Conservation (phyloP, 2,113 vertebrate species). For the Neotragus pygmaeus region DNA sequence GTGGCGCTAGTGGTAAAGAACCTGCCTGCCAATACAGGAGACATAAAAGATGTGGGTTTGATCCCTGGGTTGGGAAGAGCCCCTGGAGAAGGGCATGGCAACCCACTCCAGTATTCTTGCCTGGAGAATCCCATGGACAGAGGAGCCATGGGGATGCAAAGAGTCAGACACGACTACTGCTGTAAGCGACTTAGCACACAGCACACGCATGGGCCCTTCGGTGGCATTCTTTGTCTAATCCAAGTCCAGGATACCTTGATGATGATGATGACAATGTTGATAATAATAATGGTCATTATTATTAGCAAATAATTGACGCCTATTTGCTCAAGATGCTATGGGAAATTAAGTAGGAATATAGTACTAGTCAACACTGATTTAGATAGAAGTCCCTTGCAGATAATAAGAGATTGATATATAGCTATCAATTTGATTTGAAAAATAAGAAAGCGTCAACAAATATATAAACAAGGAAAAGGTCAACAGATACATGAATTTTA, state of each 20-base stretch:
- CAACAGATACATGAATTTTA: not conserved
- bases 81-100: not conserved
- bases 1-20: not conserved
- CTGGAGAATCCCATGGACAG: not conserved
- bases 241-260: not conserved
- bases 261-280: not conserved
- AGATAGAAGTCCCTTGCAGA: not conserved
- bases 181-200: not conserved
- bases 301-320: not conserved
- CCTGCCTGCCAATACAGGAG: not conserved
- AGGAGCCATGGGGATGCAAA: not conserved
- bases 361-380: not conserved
- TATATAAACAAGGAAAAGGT: not conserved
- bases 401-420: not conserved
- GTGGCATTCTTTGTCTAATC: not conserved
- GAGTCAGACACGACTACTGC: not conserved
- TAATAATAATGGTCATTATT: not conserved
- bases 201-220: not conserved
- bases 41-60: not conserved
- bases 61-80: not conserved
- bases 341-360: not conserved
- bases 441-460: not conserved
- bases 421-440: not conserved
- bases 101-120: not conserved
- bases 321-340: not conserved